A percentile compares a stretch with the other conserved stretches of the same genome.
Evolutionary conservation across 2,888 invertebrate genomes (phyloP).

Genomic region (Lepidonotus clava): DNA sequence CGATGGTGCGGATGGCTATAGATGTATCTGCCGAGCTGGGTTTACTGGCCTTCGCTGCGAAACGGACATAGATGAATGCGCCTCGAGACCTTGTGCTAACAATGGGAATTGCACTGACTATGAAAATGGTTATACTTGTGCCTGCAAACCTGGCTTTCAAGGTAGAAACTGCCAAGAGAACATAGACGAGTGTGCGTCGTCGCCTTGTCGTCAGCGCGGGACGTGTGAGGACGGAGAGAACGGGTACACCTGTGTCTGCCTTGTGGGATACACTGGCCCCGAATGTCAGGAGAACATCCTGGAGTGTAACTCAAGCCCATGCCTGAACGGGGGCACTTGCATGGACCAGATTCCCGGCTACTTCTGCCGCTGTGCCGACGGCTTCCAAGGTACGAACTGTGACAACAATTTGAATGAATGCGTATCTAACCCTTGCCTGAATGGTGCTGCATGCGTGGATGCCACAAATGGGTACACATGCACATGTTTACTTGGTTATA

Average conservation of each 20-base stretch:
- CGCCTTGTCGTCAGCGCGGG: slow-evolving; percentile 20
- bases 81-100: slow-evolving; percentile 36
- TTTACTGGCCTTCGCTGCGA: slow-evolving; percentile 57
- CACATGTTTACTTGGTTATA: slow-evolving; percentile 70
- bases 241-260: slow-evolving; percentile 65
- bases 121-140: slow-evolving; percentile 85
- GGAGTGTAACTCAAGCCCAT: slow-evolving; percentile 61
- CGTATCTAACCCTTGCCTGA: slow-evolving; percentile 60
- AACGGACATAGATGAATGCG: slow-evolving; percentile 60
- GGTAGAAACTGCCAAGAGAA: slow-evolving; percentile 69
- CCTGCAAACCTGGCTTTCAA: slow-evolving; percentile 70
- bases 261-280: slow-evolving; percentile 62
- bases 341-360: slow-evolving; percentile 62
- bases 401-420: slow-evolving; percentile 62
- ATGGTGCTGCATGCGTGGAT: slow-evolving; percentile 62
- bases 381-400: slow-evolving; percentile 64
- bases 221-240: slow-evolving; percentile 55
- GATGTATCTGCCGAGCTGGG: slow-evolving; percentile 59
- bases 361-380: slow-evolving; percentile 63
- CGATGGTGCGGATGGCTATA: neutral
- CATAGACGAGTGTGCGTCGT: slow-evolving; percentile 88
- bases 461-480: slow-evolving; percentile 80
- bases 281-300: slow-evolving; percentile 60
- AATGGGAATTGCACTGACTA: slow-evolving; percentile 44
- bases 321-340: slow-evolving; percentile 65